Base-by-base conservation (phyloP, 2,888 invertebrate genomes). In the Nesidiocoris tenuis region DNA sequence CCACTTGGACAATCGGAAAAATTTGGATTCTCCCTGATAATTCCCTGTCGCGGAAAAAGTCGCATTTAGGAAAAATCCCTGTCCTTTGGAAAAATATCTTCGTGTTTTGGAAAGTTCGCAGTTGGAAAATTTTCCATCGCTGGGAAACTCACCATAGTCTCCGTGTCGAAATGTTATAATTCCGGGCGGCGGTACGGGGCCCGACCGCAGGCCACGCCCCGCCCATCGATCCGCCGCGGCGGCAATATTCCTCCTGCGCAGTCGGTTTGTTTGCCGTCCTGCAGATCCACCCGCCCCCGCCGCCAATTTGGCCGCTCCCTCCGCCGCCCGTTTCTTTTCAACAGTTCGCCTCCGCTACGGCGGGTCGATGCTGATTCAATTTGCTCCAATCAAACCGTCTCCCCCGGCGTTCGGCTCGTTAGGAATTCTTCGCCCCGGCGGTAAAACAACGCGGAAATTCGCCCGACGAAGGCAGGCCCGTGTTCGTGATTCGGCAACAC, bases 281-380 rank as follows among this genome's bases (percentile, higher is more conserved):
- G 5, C 39, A 54, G 7, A 18, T 9, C 55, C 25, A 7, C 16
- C 23, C 57, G 24, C 22, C 23, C 57, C 1, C 25, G n/a, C n/a
- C 2, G 39, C 39, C 39, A 23, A 39, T 23, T 24, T 64, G 55
- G 16, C 24, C 1, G 22, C 17, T 59, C 23, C 1, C 25, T 25
- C 23, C 1, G 57, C 25, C 23, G 16, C 21, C 5, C 55, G 19
- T 3, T 19, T 21, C 12, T n/a, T 7, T 54, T 18, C 21, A 18
- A 9, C 22, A 16, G 5, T 56, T 21, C 39, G 3, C 12, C 39
- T 12, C 39, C 12, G 39, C 12, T 39, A 39, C 39, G 12, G 39
- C 61, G 17, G 72, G 63, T 72, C 72, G 72, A 72, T 72, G 22
- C 55, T 72, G 72, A 72, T 72, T 72, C 72, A 72, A 72, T 72